A percentile compares a stretch with the other conserved stretches of the same genome.
These are phyloP conservation scores for Teleopsis dalmanni DNA, from an alignment of 1,140 invertebrate genomes.

Conservation along the genomic window DNA sequence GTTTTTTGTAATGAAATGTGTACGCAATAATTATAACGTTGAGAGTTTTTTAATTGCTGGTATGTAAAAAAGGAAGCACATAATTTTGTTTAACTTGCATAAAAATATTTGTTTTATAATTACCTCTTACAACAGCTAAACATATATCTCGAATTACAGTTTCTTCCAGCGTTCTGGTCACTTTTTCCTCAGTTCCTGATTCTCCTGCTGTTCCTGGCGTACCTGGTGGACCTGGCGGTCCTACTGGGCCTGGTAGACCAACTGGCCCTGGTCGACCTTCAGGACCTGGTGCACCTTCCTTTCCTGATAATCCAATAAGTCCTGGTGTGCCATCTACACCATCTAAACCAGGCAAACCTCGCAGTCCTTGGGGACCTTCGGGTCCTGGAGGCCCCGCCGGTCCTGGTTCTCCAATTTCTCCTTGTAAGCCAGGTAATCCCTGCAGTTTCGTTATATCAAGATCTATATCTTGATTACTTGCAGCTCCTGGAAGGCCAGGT, in stretches of 20 bases:
- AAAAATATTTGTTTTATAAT: not conserved
- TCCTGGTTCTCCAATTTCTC: not conserved
- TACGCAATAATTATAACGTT: too few relatives aligned
- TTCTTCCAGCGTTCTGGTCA: constrained; percentile 6
- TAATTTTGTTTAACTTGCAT: not conserved
- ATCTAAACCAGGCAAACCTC: constrained; percentile 1
- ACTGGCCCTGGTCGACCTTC: constrained; percentile 18
- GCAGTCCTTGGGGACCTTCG: constrained; percentile 3
- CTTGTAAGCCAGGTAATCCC: not conserved
- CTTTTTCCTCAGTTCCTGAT: constrained; percentile 8
- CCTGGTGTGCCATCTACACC: not conserved
- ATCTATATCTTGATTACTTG: constrained; percentile 7
- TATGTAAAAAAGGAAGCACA: too few relatives aligned
- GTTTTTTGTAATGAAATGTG: not conserved
- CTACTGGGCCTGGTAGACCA: constrained; percentile 25
- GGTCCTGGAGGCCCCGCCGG: not conserved
- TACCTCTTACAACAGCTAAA: constrained; percentile 15
- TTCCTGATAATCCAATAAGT: not conserved
- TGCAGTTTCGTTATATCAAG: constrained; percentile 17
- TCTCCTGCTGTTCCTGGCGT: constrained; percentile 15
- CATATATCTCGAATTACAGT: constrained; percentile 18
- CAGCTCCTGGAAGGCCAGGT: constrained; percentile 6
- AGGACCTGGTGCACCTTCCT: not conserved
- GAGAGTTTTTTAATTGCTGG: too few relatives aligned
- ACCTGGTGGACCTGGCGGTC: constrained; percentile 7